Base-by-base conservation (phyloP, 1,140 invertebrate genomes). In the Luehdorfia chinensis region DNA sequence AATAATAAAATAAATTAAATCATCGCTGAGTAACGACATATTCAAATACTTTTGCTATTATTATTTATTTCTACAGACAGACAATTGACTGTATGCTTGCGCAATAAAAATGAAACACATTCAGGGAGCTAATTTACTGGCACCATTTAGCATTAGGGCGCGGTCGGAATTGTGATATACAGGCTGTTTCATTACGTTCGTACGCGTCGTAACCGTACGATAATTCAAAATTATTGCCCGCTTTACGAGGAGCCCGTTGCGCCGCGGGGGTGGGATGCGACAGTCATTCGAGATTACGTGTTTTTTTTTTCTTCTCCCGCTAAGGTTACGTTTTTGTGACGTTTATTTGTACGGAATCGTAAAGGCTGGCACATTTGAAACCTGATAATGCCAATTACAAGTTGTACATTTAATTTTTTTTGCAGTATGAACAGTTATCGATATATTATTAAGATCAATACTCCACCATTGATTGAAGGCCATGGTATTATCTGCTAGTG, bases 171-270 rank as follows among this genome's bases (percentile, higher is more conserved):
- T 58, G 53, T 65, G 65, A 68, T 60, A 65, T 65, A 68, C 53
- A 55, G 61, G 47, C 56, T 59, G 58, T 65, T 68, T 65, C 65
- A 65, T 68, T 68, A 68, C 64, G 51, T 36, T 27, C 33, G 54
- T 12, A 47, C 55, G 55, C 30, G 30, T 31, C 30, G 30, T 31
- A 31, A 31, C 30, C 33, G 54, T n/a, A 48, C 55, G 55, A 62
- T 66, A 66, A 66, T 50, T 62, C 55, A 62, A 52, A 62, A 66
- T 61, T 58, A 66, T 61, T 51, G 62, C 55, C 44, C 52, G 37
- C 52, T 55, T 63, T 52, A 61, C 49, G 55, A 51, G 45, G 36
- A 28, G 36, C 41, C 16, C 47, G n/a, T 4, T 9, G n/a, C n/a
- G 2, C n/a, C 25, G 9, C n/a, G 28, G 28, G 2, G 28, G 28